Evolutionary conservation across 2,797 vertebrate species (phyloP).

Genomic region (Lithobates pipiens): DNA sequence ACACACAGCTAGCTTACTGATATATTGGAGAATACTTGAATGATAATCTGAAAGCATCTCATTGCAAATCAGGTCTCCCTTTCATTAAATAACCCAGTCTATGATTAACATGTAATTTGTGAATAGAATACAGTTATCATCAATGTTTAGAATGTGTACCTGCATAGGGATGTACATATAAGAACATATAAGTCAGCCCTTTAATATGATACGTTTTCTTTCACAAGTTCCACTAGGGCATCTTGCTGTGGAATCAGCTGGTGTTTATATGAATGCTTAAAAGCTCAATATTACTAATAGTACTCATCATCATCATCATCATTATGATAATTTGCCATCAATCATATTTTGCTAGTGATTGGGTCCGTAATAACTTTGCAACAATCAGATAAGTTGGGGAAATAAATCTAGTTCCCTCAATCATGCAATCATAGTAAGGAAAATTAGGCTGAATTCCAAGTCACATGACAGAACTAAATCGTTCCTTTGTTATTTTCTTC

Average conservation of each 20-base stretch:
- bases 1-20: too few species aligned
- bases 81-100: too few species aligned
- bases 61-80: too few species aligned
- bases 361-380: not conserved
- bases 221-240: not conserved
- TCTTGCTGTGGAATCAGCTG: not conserved
- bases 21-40: too few species aligned
- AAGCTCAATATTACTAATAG: not conserved
- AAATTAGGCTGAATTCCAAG: not conserved
- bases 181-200: not conserved
- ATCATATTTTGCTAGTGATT: not conserved
- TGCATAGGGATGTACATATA: too few species aligned
- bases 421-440: not conserved
- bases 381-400: constrained; percentile 1
- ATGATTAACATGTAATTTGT: too few species aligned
- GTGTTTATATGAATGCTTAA: not conserved
- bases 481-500: constrained; percentile 11
- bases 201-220: not conserved
- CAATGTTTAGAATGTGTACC: too few species aligned
- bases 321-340: not conserved
- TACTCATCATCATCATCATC: not conserved
- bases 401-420: not conserved
- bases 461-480: not conserved
- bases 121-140: too few species aligned
- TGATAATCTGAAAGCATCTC: too few species aligned